Conservation (phyloP, 2,797 vertebrate genomes). For the Crotalus adamanteus region DNA sequence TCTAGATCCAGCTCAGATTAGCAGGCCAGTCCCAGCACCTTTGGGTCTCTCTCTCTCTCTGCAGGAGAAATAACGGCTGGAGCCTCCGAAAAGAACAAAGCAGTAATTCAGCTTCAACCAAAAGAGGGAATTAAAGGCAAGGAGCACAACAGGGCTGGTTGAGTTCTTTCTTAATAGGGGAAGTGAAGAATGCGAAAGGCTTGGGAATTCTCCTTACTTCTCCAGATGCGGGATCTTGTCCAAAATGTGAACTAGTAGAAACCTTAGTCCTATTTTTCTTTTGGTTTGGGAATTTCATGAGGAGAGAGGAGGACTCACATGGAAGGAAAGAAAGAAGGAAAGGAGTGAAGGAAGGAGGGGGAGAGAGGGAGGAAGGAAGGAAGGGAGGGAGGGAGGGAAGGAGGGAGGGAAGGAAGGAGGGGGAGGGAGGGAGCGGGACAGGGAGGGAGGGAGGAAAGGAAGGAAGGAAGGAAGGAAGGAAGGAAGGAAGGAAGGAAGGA, state of each 20-base stretch:
- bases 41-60: neutral
- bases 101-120: neutral
- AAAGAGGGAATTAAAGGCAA: neutral
- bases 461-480: neutral
- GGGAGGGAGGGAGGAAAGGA: rapidly evolving
- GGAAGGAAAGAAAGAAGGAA: too few relatives aligned
- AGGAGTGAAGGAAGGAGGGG: too few relatives aligned
- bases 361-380: too few relatives aligned
- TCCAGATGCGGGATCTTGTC: neutral
- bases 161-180: neutral
- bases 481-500: too few relatives aligned
- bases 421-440: rapidly evolving
- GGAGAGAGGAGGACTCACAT: too few relatives aligned
- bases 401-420: neutral
- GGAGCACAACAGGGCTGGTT: neutral
- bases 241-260: neutral
- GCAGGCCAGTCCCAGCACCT: neutral
- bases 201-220: neutral
- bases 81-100: neutral
- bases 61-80: neutral
- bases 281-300: neutral
- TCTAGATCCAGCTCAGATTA: neutral
- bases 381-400: rapidly evolving
- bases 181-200: neutral
- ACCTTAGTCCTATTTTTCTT: neutral